These are phyloP conservation scores for Apantesis nais DNA, from an alignment of 2,888 invertebrate genomes.

Conservation along the genomic window DNA sequence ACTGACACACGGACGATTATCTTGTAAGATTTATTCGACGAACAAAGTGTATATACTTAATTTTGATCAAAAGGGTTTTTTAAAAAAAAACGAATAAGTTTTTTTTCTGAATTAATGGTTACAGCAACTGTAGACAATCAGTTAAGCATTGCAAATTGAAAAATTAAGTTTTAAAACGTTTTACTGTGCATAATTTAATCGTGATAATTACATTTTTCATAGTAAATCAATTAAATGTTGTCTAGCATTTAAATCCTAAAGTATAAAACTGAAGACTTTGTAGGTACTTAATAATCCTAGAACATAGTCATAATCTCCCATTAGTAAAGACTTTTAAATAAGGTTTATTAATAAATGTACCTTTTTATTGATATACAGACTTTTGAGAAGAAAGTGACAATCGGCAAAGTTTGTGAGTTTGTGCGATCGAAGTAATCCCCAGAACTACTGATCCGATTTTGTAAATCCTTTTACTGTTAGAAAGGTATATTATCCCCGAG, in stretches of 20 bases:
- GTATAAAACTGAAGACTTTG: not conserved
- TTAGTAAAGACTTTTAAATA: not conserved
- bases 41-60: conserved; percentile 12
- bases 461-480: too few relatives aligned
- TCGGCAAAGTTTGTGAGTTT: too few relatives aligned
- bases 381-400: too few relatives aligned
- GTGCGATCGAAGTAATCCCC: too few relatives aligned
- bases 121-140: conserved; percentile 3
- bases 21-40: conserved; percentile 27
- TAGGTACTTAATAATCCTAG: not conserved
- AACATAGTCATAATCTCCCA: not conserved
- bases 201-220: conserved; percentile 9
- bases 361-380: too few relatives aligned
- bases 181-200: conserved; percentile 7
- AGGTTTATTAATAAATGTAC: not conserved
- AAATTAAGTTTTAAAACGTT: conserved; percentile 8
- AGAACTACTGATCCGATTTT: too few relatives aligned
- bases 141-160: conserved; percentile 10
- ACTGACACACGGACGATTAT: conserved; percentile 31
- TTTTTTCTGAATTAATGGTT: conserved; percentile 1
- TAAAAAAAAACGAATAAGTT: not conserved
- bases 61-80: not conserved
- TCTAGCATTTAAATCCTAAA: not conserved
- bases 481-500: too few relatives aligned
- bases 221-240: conserved; percentile 9